phyloP scores from a whole-genome alignment of 2,113 vertebrate genomes.

The Nibea albiflora region DNA sequence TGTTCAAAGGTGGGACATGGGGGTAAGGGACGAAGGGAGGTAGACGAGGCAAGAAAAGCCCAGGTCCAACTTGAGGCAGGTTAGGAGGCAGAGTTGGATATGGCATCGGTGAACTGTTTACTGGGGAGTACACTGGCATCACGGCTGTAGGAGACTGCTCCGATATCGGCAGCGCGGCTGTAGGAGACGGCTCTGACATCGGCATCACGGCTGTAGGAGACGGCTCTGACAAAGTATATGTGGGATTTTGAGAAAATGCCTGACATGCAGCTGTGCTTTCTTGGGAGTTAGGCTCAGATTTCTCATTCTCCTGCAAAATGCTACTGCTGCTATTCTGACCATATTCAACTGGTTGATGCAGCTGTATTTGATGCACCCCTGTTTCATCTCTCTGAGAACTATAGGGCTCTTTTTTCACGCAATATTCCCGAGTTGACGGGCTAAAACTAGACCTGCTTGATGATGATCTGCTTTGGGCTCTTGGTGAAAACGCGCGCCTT shows the following conservation, averaged over 20 bases:
- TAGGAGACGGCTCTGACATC: not conserved
- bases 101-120: conserved; percentile 9
- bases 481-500: not conserved
- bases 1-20: conserved; percentile 22
- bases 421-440: conserved; percentile 11
- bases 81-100: conserved; percentile 27
- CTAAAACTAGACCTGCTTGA: conserved; percentile 60
- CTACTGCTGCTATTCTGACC: not conserved
- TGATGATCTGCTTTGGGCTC: conserved; percentile 44
- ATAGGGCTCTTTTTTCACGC: conserved; percentile 19
- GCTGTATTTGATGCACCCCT: not conserved
- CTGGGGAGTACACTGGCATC: conserved; percentile 32
- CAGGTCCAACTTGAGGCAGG: not conserved
- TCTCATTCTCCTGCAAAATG: conserved; percentile 2
- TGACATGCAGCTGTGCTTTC: not conserved
- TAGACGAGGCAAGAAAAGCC: conserved; percentile 29
- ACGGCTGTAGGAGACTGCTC: not conserved
- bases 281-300: conserved; percentile 1
- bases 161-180: no score
- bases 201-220: not conserved
- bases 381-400: conserved; percentile 9
- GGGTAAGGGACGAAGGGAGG: conserved; percentile 30
- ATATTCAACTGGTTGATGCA: not conserved
- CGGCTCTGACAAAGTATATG: not conserved
- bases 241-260: conserved; percentile 1